These are phyloP conservation scores for Orchesellides sinensis DNA, from an alignment of 2,888 invertebrate species.

Conservation along the genomic window DNA sequence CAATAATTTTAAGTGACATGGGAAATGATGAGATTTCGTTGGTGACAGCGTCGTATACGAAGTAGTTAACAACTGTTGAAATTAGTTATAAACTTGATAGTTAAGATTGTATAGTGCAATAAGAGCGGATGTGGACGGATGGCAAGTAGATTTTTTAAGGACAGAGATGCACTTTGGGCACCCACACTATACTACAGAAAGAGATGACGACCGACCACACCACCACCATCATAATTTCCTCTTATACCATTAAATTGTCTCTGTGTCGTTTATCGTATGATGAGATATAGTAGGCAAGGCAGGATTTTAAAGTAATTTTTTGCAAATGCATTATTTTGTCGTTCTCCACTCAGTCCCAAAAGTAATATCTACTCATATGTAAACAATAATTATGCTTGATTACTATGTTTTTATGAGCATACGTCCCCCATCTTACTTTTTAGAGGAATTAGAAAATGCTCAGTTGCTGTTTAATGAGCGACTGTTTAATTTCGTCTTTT, in stretches of 20 bases:
- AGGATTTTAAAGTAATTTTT: too few relatives aligned
- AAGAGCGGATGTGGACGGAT: neutral
- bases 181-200: constrained; percentile 18
- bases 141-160: neutral
- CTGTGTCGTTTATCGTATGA: neutral
- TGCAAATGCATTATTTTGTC: too few relatives aligned
- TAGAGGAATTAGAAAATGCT: constrained; percentile 45
- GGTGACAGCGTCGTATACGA: neutral
- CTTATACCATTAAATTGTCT: neutral
- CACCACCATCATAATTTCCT: neutral
- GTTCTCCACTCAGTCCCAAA: constrained; percentile 35
- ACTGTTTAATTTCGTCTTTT: constrained; percentile 21
- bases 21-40: neutral
- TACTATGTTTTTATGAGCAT: constrained; percentile 42
- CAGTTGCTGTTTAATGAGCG: constrained; percentile 22
- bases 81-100: neutral
- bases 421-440: neutral
- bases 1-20: neutral
- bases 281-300: constrained; percentile 14
- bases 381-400: constrained; percentile 58
- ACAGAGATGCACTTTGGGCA: constrained; percentile 32
- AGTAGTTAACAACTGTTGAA: neutral
- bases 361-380: constrained; percentile 56
- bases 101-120: neutral
- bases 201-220: neutral